Evolutionary conservation across 2,113 vertebrate species (phyloP).

Genomic region (Hypocryptadius cinnamomeus): DNA sequence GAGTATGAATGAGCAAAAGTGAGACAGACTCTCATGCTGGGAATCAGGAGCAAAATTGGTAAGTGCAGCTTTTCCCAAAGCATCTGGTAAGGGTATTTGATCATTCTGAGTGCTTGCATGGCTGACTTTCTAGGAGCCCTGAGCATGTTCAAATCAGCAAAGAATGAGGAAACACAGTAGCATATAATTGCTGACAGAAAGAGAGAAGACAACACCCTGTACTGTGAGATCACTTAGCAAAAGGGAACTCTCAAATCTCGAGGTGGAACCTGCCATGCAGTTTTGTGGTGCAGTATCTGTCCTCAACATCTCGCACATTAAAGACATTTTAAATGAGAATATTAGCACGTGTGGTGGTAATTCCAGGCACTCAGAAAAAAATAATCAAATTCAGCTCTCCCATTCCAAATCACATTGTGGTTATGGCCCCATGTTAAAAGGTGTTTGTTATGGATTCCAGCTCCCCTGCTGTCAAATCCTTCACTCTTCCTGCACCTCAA

Average conservation of each 20-base stretch:
- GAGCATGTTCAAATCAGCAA: neutral
- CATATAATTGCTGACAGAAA: neutral
- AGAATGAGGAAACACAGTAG: neutral
- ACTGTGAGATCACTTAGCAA: neutral
- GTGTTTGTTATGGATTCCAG: neutral
- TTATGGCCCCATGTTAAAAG: conserved; percentile 5
- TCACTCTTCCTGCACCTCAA: neutral
- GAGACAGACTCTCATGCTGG: neutral
- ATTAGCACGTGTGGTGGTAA: neutral
- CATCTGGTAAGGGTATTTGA: neutral
- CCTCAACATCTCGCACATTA: neutral
- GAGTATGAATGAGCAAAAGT: neutral
- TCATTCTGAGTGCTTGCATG: neutral
- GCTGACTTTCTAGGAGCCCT: neutral
- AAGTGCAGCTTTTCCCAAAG: neutral
- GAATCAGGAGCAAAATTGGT: neutral
- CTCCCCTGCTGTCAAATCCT: conserved; percentile 1
- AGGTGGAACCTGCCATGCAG: neutral
- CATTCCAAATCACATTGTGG: neutral
- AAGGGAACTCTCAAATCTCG: neutral
- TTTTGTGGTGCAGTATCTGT: neutral
- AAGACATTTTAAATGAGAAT: neutral
- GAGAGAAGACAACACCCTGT: neutral
- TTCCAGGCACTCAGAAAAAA: neutral
- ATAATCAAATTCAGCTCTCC: neutral